Conservation (phyloP, 1,140 invertebrate species). For the Acromyrmex echinatior region DNA sequence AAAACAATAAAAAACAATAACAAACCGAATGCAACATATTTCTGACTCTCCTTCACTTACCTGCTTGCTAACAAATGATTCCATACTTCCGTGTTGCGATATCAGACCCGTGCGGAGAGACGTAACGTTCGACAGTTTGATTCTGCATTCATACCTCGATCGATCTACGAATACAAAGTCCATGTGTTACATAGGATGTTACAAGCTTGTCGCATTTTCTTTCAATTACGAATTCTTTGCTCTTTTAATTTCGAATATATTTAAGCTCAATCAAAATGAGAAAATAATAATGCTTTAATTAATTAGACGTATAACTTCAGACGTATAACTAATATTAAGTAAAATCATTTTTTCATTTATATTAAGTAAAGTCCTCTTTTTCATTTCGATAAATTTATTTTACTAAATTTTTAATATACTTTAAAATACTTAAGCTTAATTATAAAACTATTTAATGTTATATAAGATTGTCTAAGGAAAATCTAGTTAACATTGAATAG, state of each 20-base stretch:
- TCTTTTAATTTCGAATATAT: not conserved
- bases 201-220: not conserved
- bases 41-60: slow-evolving; percentile 68
- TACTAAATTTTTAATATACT: slow-evolving; percentile 10
- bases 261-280: not conserved
- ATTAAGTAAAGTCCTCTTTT: not conserved
- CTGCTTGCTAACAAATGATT: slow-evolving; percentile 76
- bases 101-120: slow-evolving; percentile 68
- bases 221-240: not conserved
- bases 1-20: not conserved
- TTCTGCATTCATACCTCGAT: slow-evolving; percentile 80
- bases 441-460: not conserved
- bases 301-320: not conserved
- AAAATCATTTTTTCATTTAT: not conserved
- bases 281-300: not conserved
- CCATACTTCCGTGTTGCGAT: slow-evolving; percentile 72
- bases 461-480: not conserved
- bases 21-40: not conserved
- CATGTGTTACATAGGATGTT: not conserved
- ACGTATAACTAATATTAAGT: not conserved
- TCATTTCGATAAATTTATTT: slow-evolving; percentile 5
- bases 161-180: slow-evolving; percentile 76
- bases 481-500: not conserved
- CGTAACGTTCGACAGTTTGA: slow-evolving; percentile 81
- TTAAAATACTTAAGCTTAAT: not conserved